phyloP scores from a whole-genome alignment of 2,113 vertebrate species.

The Psittacula cyanocephala region DNA sequence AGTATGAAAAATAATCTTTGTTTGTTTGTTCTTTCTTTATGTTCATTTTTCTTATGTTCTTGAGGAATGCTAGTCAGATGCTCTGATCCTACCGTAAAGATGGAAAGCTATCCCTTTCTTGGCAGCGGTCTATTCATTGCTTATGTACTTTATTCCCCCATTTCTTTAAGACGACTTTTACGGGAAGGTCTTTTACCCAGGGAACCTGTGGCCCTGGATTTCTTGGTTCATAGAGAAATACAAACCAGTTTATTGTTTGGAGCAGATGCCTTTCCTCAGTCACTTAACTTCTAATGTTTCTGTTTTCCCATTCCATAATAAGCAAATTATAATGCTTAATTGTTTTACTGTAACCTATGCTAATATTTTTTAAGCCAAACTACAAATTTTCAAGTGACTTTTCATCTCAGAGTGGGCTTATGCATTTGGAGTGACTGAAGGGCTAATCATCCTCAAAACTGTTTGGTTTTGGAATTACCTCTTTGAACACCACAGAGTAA shows the following conservation, averaged over 20 bases:
- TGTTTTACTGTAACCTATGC: neutral
- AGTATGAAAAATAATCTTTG: neutral
- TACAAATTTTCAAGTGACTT: neutral
- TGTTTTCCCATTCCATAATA: neutral
- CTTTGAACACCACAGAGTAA: neutral
- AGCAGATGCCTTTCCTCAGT: neutral
- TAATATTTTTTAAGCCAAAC: neutral
- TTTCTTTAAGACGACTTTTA: neutral
- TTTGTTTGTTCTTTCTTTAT: neutral
- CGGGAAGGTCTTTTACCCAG: neutral
- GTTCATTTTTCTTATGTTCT: neutral
- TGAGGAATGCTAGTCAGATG: neutral
- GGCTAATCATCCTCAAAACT: neutral
- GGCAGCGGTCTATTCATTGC: neutral
- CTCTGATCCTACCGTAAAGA: neutral
- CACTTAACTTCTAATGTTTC: neutral
- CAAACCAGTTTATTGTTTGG: neutral
- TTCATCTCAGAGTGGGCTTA: neutral
- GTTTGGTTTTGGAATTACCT: neutral
- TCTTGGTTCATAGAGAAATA: neutral
- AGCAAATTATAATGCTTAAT: neutral
- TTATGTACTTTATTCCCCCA: neutral
- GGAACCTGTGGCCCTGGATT: neutral
- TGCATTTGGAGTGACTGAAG: neutral
- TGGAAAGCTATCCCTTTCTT: neutral